Conservation (phyloP, 2,888 invertebrate species). For the Tipula confusa region DNA sequence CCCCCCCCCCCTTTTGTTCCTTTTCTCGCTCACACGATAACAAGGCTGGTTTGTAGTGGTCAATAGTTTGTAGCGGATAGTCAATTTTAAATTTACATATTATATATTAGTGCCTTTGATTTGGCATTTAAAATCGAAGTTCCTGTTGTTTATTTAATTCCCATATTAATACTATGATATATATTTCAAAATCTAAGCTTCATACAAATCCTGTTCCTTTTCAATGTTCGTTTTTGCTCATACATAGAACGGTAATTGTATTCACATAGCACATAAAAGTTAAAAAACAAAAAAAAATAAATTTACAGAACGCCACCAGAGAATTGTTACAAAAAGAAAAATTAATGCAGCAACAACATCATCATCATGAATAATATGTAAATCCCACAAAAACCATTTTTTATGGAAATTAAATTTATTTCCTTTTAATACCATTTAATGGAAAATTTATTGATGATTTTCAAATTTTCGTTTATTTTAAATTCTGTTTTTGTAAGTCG, state of each 20-base stretch:
- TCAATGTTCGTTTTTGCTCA: background rate
- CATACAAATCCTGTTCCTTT: background rate
- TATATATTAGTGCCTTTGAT: no score
- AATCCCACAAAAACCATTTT: background rate
- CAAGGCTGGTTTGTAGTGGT: no score
- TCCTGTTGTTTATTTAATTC: background rate
- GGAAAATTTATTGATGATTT: slow-evolving; percentile 1
- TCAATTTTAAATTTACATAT: no score
- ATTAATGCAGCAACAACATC: background rate
- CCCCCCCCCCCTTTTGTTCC: no score
- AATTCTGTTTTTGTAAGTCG: background rate
- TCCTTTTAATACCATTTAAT: background rate
- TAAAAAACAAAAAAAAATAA: background rate
- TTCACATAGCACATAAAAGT: background rate
- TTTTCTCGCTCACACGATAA: no score
- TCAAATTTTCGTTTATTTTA: background rate
- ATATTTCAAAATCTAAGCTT: background rate
- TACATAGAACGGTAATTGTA: background rate
- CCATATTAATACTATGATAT: background rate
- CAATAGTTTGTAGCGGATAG: no score
- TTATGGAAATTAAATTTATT: slow-evolving; percentile 1
- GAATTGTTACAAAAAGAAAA: background rate
- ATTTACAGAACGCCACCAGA: no score
- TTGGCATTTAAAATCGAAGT: no score
- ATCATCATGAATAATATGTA: background rate